Percentiles rank a stretch among this genome's conserved stretches.
phyloP scores from a whole-genome alignment of 2,888 invertebrate species.

The Ichneumoninae sp. region DNA sequence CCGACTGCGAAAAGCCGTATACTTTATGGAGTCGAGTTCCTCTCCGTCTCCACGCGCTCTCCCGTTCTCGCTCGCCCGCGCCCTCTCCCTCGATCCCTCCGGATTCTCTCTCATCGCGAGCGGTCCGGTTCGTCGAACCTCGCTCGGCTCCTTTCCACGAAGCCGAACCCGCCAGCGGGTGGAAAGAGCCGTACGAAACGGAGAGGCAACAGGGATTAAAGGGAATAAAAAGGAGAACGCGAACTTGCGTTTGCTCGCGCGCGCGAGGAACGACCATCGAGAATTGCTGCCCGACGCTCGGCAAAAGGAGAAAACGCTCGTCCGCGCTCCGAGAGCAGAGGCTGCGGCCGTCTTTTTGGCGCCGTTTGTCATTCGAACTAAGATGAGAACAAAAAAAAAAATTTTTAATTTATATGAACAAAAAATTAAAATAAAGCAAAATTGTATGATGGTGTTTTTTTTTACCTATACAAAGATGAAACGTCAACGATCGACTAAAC shows the following conservation, averaged over 20 bases:
- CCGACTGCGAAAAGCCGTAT: conserved; percentile 39
- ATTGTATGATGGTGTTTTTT: neutral
- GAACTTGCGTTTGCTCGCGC: conserved; percentile 37
- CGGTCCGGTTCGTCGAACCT: conserved; percentile 59
- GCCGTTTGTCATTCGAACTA: conserved; percentile 19
- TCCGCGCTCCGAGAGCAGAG: conserved; percentile 12
- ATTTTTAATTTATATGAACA: too few relatives aligned
- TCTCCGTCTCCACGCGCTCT: conserved; percentile 20
- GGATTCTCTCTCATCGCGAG: conserved; percentile 50
- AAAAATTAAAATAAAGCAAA: neutral
- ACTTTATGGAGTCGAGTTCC: conserved; percentile 47
- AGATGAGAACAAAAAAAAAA: neutral
- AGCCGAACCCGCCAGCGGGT: conserved; percentile 54
- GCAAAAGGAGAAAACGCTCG: conserved; percentile 46
- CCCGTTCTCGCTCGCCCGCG: conserved; percentile 17
- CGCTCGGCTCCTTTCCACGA: conserved; percentile 59
- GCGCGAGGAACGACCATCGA: conserved; percentile 40
- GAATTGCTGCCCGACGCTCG: conserved; percentile 5
- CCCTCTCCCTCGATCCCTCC: conserved; percentile 24
- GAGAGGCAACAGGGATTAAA: conserved; percentile 26
- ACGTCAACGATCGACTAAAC: too few relatives aligned
- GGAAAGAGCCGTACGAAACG: conserved; percentile 49
- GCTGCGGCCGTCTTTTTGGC: conserved; percentile 25
- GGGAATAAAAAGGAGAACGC: conserved; percentile 50
- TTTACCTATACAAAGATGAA: too few relatives aligned